Base-by-base conservation (phyloP, 1,140 invertebrate genomes). In the Pogonomyrmex californicus region DNA sequence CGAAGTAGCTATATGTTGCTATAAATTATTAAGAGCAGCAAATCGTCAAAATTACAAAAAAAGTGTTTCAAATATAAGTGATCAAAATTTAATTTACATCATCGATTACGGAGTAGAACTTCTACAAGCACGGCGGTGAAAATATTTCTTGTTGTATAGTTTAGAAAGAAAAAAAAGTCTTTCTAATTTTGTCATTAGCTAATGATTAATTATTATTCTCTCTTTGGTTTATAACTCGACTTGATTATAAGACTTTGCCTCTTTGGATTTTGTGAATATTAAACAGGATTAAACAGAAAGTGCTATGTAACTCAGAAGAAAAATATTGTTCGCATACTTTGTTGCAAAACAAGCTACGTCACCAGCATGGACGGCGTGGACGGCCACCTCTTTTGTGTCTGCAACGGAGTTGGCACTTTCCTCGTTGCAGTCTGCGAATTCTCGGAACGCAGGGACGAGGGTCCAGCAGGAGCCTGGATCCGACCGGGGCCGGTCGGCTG, bases 391-490 rank as follows among this genome's bases (percentile, higher is more conserved):
- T 78, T 77, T 78, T 85, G 79, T 83, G 82, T 65, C 49, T 56
- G 62, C 62, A 76, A 86, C 66, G 66, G 82, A 82, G 76, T 89
- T 71, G 88, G 78, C 88, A 85, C 73, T 89, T 87, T 87, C 60
- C 78, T 90, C 87, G 78, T 89, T 54, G 78, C 66, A 82, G 62
- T 70, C 56, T 51, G 41, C 49, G 65, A 68, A 58, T 83, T 87
- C 54, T 73, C 58, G 88, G 85, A 87, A 89, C 85, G 85, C 30
- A 47, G 17, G n/a, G 73, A 85, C 47, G 33, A 86, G 62, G 51
- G 76, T 86, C 68, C 66, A 62, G 17, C 47, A 44, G 58, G 66
- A 71, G 75, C 58, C 47, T 78, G 83, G 62, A 36, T 41, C 73
- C 58, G 70, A 86, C 56, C 60, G 62, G n/a, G 47, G 68, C 77